A percentile compares a stretch with the other conserved stretches of the same genome.
Conservation (phyloP, 2,113 vertebrate species). For the Pluvianellus socialis region DNA sequence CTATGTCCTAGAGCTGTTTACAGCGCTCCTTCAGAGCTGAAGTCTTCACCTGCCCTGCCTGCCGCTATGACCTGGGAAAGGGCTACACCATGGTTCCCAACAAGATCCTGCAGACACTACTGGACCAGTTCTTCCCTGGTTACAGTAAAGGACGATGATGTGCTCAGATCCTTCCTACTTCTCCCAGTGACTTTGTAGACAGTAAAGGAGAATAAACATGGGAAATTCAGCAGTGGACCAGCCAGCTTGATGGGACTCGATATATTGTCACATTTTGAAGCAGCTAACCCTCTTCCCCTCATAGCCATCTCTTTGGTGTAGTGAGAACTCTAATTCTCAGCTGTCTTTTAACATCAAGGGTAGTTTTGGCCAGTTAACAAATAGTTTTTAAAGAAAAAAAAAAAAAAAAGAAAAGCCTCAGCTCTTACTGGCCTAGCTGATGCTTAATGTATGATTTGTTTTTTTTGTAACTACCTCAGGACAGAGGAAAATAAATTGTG, state of each 20-base stretch:
- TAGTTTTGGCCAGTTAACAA: slow-evolving; percentile 75
- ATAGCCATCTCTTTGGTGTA: slow-evolving; percentile 76
- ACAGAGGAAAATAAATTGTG: slow-evolving; percentile 78
- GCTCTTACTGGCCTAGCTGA: slow-evolving; percentile 68
- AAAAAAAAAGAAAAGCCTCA: slow-evolving; percentile 48
- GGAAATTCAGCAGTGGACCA: slow-evolving; percentile 71
- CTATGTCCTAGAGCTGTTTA: slow-evolving; percentile 85
- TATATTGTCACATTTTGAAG: slow-evolving; percentile 64
- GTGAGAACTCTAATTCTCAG: slow-evolving; percentile 73
- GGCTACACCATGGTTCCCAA: slow-evolving; percentile 93
- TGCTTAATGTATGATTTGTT: slow-evolving; percentile 68
- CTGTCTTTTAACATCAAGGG: slow-evolving; percentile 78
- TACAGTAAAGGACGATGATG: slow-evolving; percentile 99
- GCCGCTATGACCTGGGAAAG: slow-evolving; percentile 93
- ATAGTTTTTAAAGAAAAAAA: slow-evolving; percentile 59
- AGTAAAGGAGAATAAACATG: slow-evolving; percentile 47
- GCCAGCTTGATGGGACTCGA: slow-evolving; percentile 62
- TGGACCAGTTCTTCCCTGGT: slow-evolving; percentile 98
- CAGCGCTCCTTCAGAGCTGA: slow-evolving; percentile 95
- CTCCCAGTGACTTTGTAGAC: slow-evolving; percentile 70
- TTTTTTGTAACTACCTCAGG: slow-evolving; percentile 83
- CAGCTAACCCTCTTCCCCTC: slow-evolving; percentile 75
- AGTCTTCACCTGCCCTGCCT: slow-evolving; percentile 96
- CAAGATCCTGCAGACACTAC: slow-evolving; percentile 90
- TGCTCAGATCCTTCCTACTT: slow-evolving; percentile 26